Evolutionary conservation across 2,888 invertebrate species (phyloP), one percentile per base, ranked within the genome.

Genomic region (Drosophila merina): DNA sequence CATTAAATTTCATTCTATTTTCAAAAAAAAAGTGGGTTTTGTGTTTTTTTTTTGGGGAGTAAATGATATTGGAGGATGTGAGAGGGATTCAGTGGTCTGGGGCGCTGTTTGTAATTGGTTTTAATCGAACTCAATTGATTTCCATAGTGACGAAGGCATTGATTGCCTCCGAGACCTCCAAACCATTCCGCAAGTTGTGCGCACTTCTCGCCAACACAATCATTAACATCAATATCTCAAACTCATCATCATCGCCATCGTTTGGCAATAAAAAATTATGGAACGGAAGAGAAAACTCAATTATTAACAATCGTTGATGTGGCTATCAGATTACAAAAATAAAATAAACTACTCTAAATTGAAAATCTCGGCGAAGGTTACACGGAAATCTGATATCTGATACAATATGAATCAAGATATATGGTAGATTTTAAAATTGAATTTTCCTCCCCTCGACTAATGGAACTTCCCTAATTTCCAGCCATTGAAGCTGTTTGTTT

Each of bases 101-200:
- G 81, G 78, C 79, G 76, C 77, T 76, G 72, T 67, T 77, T 68
- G 73, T 76, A 77, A 86, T 86, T 86, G 86, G 51, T 71, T 80
- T 87, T 68, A 86, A 86, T 86, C 74, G 75, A 87, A 76, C 58
- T 79, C 87, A 86, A 86, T 86, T 86, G 83, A 50, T 81, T 79
- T 75, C 31, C 79, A 69, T 64, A 79, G 86, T 83, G 86, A 84
- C 84, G 84, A 83, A 75, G 49, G 79, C 82, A 78, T 76, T 86
- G 82, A 83, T 86, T 83, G 86, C 51, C 60, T 51, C 51, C 57
- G 31, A 47, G 47, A 36, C 25, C 54, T 45, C 7, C 25, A 20
- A 20, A 20, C 33, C 26, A 42, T 8, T 9, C 14, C 14, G n/a
- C 20, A n/a, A 9, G 25, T 25, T 7, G 7, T 33, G 49, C 52